A percentile compares a stretch with the other conserved stretches of the same genome.
These are phyloP conservation scores for Telenomus remus DNA, from an alignment of 1,140 invertebrate species.

Conservation along the genomic window DNA sequence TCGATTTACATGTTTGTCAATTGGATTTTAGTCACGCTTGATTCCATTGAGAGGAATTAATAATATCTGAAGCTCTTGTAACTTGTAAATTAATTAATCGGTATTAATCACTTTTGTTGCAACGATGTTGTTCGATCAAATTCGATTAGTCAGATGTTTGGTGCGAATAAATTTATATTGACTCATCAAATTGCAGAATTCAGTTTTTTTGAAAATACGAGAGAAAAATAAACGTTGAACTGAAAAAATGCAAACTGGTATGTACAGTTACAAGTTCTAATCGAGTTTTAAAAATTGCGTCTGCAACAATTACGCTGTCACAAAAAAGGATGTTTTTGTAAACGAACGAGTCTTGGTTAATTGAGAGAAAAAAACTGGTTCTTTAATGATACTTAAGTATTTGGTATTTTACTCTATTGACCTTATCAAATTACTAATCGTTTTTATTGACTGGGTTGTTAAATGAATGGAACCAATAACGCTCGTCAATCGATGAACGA, in stretches of 20 bases:
- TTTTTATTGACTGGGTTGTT: conserved; percentile 46
- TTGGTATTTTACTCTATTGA: conserved; percentile 55
- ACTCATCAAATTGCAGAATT: too few species aligned
- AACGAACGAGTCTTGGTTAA: conserved; percentile 5
- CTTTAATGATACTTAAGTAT: conserved; percentile 46
- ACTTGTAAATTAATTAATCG: conserved; percentile 15
- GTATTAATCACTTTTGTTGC: background rate
- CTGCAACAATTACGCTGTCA: too few species aligned
- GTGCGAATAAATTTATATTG: too few species aligned
- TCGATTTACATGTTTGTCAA: conserved; percentile 8
- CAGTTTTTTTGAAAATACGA: too few species aligned
- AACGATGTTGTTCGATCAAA: conserved; percentile 1
- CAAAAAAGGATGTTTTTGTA: background rate
- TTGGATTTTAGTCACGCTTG: conserved; percentile 10
- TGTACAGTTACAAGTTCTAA: too few species aligned
- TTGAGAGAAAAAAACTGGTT: conserved; percentile 26
- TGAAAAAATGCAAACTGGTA: too few species aligned
- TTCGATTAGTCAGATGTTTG: too few species aligned
- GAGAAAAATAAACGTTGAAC: too few species aligned
- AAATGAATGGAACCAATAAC: conserved; percentile 14
- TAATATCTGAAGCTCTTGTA: conserved; percentile 6
- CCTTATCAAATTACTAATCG: conserved; percentile 53
- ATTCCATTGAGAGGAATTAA: conserved; percentile 8
- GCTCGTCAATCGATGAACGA: conserved; percentile 28
- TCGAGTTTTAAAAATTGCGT: too few species aligned